Evolutionary conservation across 2,113 vertebrate species (phyloP).

Genomic region (Colossoma macropomum): DNA sequence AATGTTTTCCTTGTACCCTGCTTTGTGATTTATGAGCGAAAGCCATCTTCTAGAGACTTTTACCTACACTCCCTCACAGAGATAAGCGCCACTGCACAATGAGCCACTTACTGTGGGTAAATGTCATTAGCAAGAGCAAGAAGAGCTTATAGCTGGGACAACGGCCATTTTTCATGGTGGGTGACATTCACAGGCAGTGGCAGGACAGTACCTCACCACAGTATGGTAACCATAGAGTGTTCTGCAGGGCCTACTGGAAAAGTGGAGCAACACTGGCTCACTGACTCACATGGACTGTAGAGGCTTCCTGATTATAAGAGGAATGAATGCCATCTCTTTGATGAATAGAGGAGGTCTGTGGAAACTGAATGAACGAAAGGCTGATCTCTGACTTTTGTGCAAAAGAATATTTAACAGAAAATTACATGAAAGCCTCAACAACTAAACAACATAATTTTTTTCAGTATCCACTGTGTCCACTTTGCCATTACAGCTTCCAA

Average conservation of each 20-base stretch:
- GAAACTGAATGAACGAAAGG: too few species aligned
- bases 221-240: neutral
- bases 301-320: neutral
- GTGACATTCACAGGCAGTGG: constrained; percentile 8
- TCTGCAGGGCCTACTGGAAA: neutral
- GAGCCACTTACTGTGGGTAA: constrained; percentile 12
- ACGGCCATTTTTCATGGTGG: neutral
- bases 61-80: neutral
- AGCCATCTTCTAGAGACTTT: constrained; percentile 18
- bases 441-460: too few species aligned
- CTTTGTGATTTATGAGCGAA: constrained; percentile 7
- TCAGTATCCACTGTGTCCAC: too few species aligned
- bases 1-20: neutral
- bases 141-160: neutral
- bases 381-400: too few species aligned
- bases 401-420: too few species aligned
- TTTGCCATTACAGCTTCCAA: too few species aligned
- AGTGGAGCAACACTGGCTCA: neutral
- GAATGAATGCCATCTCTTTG: neutral
- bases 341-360: neutral
- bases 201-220: neutral
- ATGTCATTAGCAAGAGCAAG: constrained; percentile 30
- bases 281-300: neutral
- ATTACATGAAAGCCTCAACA: too few species aligned
- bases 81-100: constrained; percentile 10